Evolutionary conservation across 2,797 vertebrate genomes (phyloP).

Genomic region (Odontamblyopus rebecca): DNA sequence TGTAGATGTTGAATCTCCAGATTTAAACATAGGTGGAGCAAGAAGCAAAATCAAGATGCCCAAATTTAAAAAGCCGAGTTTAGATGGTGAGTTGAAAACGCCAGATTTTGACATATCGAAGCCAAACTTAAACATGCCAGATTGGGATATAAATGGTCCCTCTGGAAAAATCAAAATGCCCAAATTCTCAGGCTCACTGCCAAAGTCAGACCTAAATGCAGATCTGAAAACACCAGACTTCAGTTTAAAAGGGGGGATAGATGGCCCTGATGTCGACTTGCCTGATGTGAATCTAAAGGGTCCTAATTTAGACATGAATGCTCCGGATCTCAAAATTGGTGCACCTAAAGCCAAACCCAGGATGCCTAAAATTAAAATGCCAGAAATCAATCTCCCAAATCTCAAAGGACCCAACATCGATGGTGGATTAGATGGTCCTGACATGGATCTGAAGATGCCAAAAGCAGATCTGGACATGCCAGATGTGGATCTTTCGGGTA

Average conservation of each 20-base stretch:
- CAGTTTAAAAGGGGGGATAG: constrained; percentile 41
- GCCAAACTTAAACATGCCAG: constrained; percentile 42
- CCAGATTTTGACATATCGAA: constrained; percentile 44
- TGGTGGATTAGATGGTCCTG: constrained; percentile 20
- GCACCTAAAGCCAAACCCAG: constrained; percentile 46
- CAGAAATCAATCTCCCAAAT: constrained; percentile 27
- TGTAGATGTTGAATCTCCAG: constrained; percentile 23
- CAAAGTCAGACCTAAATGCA: constrained; percentile 38
- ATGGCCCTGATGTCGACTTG: constrained; percentile 39
- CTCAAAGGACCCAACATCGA: constrained; percentile 18
- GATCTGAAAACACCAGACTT: constrained; percentile 44
- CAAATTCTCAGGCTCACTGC: constrained; percentile 28
- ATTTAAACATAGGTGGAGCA: constrained; percentile 9
- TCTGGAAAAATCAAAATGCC: constrained; percentile 45
- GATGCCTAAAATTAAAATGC: constrained; percentile 53
- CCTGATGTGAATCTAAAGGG: constrained; percentile 36
- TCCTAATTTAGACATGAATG: constrained; percentile 24
- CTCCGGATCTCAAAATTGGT: constrained; percentile 53
- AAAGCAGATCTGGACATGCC: constrained; percentile 16
- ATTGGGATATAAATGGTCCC: constrained; percentile 36
- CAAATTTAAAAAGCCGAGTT: constrained; percentile 34
- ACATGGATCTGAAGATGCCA: constrained; percentile 31
- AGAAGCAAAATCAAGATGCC: constrained; percentile 43
- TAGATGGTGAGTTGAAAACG: constrained; percentile 27
- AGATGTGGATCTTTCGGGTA: constrained; percentile 40